phyloP scores from a whole-genome alignment of 1,140 invertebrate species.

The Medauroidea extradentata region DNA sequence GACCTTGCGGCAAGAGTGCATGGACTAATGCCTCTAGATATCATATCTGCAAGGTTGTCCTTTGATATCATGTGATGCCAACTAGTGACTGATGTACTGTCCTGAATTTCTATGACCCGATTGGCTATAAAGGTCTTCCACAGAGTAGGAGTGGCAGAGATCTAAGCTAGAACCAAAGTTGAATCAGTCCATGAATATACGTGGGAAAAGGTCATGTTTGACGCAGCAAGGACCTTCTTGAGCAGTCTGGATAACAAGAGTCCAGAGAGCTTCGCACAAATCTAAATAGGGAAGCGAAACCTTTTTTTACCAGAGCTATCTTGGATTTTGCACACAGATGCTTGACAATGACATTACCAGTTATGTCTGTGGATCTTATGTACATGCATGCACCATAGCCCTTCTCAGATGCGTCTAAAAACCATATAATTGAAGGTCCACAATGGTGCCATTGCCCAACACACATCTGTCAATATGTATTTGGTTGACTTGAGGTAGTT shows the following conservation, averaged over 20 bases:
- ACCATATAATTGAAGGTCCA: slow-evolving; percentile 28
- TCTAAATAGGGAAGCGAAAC: slow-evolving; percentile 42
- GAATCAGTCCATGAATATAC: slow-evolving; percentile 12
- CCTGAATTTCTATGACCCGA: slow-evolving; percentile 38
- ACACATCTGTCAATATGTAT: slow-evolving; percentile 19
- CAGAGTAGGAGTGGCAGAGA: slow-evolving; percentile 17
- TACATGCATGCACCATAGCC: slow-evolving; percentile 35
- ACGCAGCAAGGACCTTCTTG: slow-evolving; percentile 10
- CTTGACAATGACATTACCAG: too few relatives aligned
- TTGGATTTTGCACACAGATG: slow-evolving; percentile 36
- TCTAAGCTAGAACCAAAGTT: slow-evolving; percentile 31
- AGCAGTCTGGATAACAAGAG: too few relatives aligned
- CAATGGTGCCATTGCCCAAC: slow-evolving; percentile 4
- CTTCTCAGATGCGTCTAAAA: too few relatives aligned
- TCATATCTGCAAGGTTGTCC: neutral
- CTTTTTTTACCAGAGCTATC: slow-evolving; percentile 38
- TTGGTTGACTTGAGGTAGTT: slow-evolving; percentile 12
- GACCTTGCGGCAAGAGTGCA: neutral
- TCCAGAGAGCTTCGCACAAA: slow-evolving; percentile 36
- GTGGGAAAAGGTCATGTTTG: neutral
- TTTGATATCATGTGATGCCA: neutral
- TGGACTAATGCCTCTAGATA: too few relatives aligned
- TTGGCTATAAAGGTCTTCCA: slow-evolving; percentile 42
- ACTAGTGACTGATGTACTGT: slow-evolving; percentile 8
- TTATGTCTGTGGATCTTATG: slow-evolving; percentile 11